Base-by-base conservation (phyloP, 2,888 invertebrate genomes). In the Luperina testacea region DNA sequence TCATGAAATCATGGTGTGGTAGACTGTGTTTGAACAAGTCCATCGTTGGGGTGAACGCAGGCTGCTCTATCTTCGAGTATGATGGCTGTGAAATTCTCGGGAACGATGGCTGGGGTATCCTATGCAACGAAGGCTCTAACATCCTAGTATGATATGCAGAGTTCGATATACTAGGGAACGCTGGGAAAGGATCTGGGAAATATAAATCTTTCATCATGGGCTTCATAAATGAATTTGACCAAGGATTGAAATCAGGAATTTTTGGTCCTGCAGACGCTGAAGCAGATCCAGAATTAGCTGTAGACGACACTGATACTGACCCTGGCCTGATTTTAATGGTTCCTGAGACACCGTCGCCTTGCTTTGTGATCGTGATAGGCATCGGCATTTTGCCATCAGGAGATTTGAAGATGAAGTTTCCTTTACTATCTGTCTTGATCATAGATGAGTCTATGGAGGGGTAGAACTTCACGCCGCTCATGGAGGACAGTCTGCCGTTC, bases 401-500 rank as follows among this genome's bases (percentile, higher is more conserved):
- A 53, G 86, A 77, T 53, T 89, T 88, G 6, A 90, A 84, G n/a
- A 86, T 84, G 24, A 81, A 80, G 53, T 77, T 85, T 53, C 88
- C 81, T 86, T 88, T 87, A 11, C 59, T 78, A 53, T 89, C 89
- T 6, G 89, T 87, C n/a, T 87, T 81, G 8, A 87, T 45, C 67
- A 89, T 82, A 38, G 89, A 83, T 11, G 84, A 78, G 15, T 91
- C 88, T 15, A 86, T 69, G 0, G 90, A 73, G 15, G 95, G 92
- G 75, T 90, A 94, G 59, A 94, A 90, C 72, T 94, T 92, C 13
- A 95, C 85, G 13, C 94, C 94, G 8, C 93, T 92, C 51, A 93
- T 82, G 4, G 95, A 92, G 4, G 95, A 93, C 0, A 94, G 88
- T 77, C 94, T 87, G 3, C 94, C 95, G 51, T 95, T 94, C 61